Evolutionary conservation across 1,140 invertebrate species (phyloP).

Genomic region (Sinella curviseta): DNA sequence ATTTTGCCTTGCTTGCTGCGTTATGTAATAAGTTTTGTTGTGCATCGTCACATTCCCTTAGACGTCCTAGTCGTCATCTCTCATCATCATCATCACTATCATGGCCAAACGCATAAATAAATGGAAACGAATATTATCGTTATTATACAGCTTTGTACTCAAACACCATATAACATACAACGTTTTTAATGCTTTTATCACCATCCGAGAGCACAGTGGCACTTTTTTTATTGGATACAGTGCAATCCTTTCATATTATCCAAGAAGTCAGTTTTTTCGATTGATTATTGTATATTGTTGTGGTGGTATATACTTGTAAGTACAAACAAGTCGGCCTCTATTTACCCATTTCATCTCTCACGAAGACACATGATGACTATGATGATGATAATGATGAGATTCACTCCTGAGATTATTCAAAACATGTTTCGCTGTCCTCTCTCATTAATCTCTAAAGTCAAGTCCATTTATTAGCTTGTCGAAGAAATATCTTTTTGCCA

Average conservation of each 20-base stretch:
- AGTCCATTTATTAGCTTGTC: slow-evolving; percentile 15
- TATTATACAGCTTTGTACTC: too few relatives aligned
- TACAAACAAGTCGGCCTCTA: slow-evolving; percentile 3
- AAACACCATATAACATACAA: background rate
- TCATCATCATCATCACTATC: background rate
- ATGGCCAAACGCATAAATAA: background rate
- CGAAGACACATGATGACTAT: background rate
- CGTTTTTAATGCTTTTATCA: too few relatives aligned
- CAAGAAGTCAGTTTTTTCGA: too few relatives aligned
- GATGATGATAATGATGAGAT: background rate
- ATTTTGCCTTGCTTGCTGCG: too few relatives aligned
- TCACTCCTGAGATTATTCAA: slow-evolving; percentile 14
- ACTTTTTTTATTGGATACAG: too few relatives aligned
- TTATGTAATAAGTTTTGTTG: too few relatives aligned
- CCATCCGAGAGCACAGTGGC: too few relatives aligned
- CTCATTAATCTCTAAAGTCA: slow-evolving; percentile 12
- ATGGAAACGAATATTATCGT: background rate
- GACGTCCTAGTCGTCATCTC: too few relatives aligned
- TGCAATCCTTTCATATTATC: too few relatives aligned
- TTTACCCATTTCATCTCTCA: background rate
- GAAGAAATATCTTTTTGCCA: background rate
- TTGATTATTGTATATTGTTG: background rate
- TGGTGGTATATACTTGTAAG: background rate
- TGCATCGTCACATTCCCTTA: too few relatives aligned
- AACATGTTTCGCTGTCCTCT: slow-evolving; percentile 13